A percentile compares a stretch with the other conserved stretches of the same genome.
Evolutionary conservation across 2,888 invertebrate species (phyloP).

Genomic region (Macrostomum cliftonense): DNA sequence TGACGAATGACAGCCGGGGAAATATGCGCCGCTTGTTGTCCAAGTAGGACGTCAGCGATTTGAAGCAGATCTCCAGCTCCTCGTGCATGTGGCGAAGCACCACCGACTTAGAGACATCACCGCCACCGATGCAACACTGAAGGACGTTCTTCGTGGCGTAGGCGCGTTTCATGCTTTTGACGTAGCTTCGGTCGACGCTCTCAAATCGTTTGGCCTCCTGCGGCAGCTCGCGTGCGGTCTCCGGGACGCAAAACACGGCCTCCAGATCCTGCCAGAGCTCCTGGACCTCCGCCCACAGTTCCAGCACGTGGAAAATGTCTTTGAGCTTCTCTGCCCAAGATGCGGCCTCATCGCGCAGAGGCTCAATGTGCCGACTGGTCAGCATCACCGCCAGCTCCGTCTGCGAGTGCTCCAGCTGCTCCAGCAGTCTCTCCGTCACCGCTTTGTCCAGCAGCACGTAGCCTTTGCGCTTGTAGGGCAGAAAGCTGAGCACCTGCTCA

Average conservation of each 20-base stretch:
- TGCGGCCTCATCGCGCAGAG: conserved; percentile 34
- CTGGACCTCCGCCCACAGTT: conserved; percentile 36
- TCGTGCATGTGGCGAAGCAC: conserved; percentile 32
- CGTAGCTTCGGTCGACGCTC: conserved; percentile 34
- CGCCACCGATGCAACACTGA: conserved; percentile 35
- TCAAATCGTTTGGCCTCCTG: conserved; percentile 35
- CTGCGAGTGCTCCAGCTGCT: conserved; percentile 34
- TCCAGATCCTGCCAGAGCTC: conserved; percentile 36
- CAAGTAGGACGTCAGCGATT: conserved; percentile 30
- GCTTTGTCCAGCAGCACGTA: conserved; percentile 34
- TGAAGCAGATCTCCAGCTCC: conserved; percentile 36
- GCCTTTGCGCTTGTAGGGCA: conserved; percentile 34
- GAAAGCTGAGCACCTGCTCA: conserved; percentile 35
- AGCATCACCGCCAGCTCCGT: conserved; percentile 11
- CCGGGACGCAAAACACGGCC: conserved; percentile 32
- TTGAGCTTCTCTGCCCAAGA: conserved; percentile 37
- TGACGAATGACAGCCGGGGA: conserved; percentile 35
- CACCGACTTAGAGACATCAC: conserved; percentile 33
- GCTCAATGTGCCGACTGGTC: conserved; percentile 25
- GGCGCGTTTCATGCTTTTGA: conserved; percentile 36
- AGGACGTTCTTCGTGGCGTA: conserved; percentile 36
- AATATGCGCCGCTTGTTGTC: conserved; percentile 32
- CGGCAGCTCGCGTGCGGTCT: conserved; percentile 32
- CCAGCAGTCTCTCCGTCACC: conserved; percentile 30
- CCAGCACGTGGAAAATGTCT: conserved; percentile 35